Percentiles rank a stretch among this genome's conserved stretches.
Conservation (phyloP, 2,888 invertebrate species). For the Taenaris catops region DNA sequence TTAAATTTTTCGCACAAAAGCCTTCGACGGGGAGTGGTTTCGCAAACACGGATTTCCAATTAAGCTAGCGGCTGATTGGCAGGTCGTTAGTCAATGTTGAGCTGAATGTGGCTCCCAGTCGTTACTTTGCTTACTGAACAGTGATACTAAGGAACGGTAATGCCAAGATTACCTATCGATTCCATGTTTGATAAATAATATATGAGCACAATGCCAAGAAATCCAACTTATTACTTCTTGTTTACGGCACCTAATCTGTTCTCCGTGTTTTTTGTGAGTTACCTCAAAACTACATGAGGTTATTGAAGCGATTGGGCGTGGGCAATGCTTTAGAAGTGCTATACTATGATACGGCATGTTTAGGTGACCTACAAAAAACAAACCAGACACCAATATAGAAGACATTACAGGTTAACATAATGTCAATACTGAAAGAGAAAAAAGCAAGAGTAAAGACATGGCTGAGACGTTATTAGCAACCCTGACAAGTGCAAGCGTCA, state of each 20-base stretch:
- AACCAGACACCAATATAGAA: too few relatives aligned
- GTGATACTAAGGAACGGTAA: constrained; percentile 19
- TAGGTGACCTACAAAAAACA: too few relatives aligned
- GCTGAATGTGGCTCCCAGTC: constrained; percentile 55
- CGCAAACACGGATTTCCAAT: constrained; percentile 38
- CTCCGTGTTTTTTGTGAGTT: too few relatives aligned
- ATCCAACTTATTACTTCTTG: too few relatives aligned
- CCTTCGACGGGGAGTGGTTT: constrained; percentile 59
- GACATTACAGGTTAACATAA: not conserved
- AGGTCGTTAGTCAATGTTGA: constrained; percentile 75
- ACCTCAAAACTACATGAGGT: too few relatives aligned
- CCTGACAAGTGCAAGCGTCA: constrained; percentile 52
- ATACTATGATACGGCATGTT: too few relatives aligned
- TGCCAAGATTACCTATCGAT: constrained; percentile 10
- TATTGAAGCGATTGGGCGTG: too few relatives aligned
- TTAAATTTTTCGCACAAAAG: constrained; percentile 74
- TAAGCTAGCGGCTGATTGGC: constrained; percentile 77
- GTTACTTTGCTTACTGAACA: constrained; percentile 27
- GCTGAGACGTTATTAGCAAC: constrained; percentile 32
- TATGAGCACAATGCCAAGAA: too few relatives aligned
- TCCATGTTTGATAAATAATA: too few relatives aligned
- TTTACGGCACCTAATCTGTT: too few relatives aligned
- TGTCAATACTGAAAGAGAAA: not conserved
- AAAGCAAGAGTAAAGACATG: constrained; percentile 3
- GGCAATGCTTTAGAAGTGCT: too few relatives aligned